Percentiles rank a stretch among this genome's conserved stretches.
These are phyloP conservation scores for Temnothorax nylanderi DNA, from an alignment of 1,140 invertebrate genomes.

Conservation along the genomic window DNA sequence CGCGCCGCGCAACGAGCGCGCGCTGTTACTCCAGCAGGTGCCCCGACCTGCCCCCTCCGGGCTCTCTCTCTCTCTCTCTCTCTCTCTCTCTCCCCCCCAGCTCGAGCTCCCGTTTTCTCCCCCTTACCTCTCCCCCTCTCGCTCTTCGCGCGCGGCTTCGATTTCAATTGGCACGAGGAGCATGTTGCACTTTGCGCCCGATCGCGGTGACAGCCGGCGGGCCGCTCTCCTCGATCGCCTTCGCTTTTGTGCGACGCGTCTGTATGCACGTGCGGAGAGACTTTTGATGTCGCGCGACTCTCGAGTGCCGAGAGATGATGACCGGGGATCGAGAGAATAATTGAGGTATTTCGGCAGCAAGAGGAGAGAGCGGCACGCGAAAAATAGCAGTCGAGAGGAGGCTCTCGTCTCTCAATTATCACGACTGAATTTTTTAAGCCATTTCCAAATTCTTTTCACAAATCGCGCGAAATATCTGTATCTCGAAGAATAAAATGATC, in stretches of 20 bases:
- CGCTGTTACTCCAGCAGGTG: constrained; percentile 58
- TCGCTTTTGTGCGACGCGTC: constrained; percentile 46
- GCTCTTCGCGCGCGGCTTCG: constrained; percentile 26
- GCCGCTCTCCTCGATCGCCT: constrained; percentile 35
- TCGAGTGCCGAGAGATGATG: constrained; percentile 23
- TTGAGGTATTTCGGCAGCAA: constrained; percentile 9
- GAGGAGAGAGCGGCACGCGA: background rate
- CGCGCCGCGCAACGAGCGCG: constrained; percentile 32
- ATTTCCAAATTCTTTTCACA: background rate
- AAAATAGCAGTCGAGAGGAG: background rate
- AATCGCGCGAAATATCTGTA: background rate
- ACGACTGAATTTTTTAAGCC: background rate
- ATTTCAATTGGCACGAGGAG: constrained; percentile 57
- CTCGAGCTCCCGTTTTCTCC: constrained; percentile 1
- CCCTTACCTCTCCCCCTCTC: background rate
- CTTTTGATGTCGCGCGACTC: constrained; percentile 50
- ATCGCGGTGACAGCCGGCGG: constrained; percentile 41
- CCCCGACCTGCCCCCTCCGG: background rate
- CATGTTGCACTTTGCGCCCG: constrained; percentile 62
- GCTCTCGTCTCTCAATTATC: background rate
- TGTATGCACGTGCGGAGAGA: constrained; percentile 24
- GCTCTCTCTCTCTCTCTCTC: background rate
- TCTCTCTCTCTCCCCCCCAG: no score
- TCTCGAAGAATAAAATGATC: background rate
- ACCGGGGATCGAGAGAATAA: constrained; percentile 3